Evolutionary conservation across 2,888 invertebrate species (phyloP), one percentile per base, ranked within the genome.

Genomic region (Athalia cordata): DNA sequence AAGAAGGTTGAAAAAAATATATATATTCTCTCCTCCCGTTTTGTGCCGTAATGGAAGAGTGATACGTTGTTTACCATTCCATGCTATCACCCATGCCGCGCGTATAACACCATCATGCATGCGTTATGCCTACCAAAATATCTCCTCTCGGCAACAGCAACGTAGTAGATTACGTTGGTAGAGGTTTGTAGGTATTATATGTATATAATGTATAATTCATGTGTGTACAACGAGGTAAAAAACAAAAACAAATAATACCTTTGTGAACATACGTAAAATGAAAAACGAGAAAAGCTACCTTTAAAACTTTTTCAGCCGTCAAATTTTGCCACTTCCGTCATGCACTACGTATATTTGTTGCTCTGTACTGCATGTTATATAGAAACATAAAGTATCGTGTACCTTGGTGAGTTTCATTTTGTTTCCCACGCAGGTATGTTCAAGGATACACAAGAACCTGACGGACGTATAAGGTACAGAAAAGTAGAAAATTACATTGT

Each of bases 41-140:
- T 15, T 11, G 62, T 45, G 15, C 52, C 59, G 43, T 77, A 77
- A 70, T 77, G 62, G 68, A 77, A 77, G 11, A 77, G 70, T 77
- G 77, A 77, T 77, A 77, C 77, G 70, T 67, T 77, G 77, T 72
- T 77, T 77, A 61, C 62, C 84, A 87, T 86, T 88, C 87, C 87
- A 72, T 72, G 72, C 72, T 57, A 72, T 59, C 59, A 72, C 72
- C 72, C 72, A 59, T 59, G 52, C 72, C 57, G 68, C 11, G 49
- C 29, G 49, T 3, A 43, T 64, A 66, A 59, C 72, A 59, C 72
- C 72, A 45, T 59, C 72, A 72, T 59, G 72, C 72, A 72, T 72
- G 57, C 59, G 43, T 59, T 72, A 72, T 57, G 43, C 7, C 59
- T 47, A 72, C 72, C 57, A 59, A 72, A 59, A 72, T 72, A 72